Percentiles rank a stretch among this genome's conserved stretches.
These are phyloP conservation scores for Neoitamus cyanurus DNA, from an alignment of 2,888 invertebrate species.

Conservation along the genomic window DNA sequence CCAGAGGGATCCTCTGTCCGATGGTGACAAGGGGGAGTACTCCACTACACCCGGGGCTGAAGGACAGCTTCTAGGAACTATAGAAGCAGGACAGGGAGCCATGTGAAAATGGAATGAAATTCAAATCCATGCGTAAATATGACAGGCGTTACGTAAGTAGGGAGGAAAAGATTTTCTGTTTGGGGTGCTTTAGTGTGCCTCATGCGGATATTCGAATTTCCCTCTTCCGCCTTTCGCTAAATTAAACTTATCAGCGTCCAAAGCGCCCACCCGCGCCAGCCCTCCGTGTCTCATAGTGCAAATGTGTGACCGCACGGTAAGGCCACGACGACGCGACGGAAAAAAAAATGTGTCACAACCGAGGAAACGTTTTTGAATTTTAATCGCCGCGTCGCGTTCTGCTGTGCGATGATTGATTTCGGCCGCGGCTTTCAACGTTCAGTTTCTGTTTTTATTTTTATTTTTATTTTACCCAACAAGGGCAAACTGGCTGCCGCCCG, in stretches of 20 bases:
- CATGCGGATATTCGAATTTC: constrained; percentile 15
- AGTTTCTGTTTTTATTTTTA: not conserved
- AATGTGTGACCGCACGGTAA: not conserved
- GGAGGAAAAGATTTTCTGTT: not conserved
- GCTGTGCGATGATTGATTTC: constrained; percentile 22
- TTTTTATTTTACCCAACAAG: not conserved
- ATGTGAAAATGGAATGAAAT: constrained; percentile 1
- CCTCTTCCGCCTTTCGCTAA: not conserved
- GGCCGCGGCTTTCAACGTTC: not conserved
- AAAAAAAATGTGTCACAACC: constrained; percentile 11
- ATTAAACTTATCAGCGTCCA: constrained; percentile 6
- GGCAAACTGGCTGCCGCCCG: constrained; percentile 1
- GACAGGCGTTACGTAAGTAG: constrained; percentile 18
- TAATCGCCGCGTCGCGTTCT: not conserved
- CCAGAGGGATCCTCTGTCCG: constrained; percentile 10
- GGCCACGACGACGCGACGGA: not conserved
- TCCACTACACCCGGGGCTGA: not conserved
- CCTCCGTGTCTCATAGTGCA: not conserved
- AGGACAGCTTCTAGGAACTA: not conserved
- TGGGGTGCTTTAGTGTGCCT: not conserved
- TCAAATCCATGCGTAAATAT: constrained; percentile 38
- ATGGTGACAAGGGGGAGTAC: not conserved
- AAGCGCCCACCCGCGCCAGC: not conserved
- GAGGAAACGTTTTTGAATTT: constrained; percentile 22
- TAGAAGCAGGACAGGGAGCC: not conserved